Conservation (phyloP, 2,797 vertebrate species). For the Crenichthys baileyi region DNA sequence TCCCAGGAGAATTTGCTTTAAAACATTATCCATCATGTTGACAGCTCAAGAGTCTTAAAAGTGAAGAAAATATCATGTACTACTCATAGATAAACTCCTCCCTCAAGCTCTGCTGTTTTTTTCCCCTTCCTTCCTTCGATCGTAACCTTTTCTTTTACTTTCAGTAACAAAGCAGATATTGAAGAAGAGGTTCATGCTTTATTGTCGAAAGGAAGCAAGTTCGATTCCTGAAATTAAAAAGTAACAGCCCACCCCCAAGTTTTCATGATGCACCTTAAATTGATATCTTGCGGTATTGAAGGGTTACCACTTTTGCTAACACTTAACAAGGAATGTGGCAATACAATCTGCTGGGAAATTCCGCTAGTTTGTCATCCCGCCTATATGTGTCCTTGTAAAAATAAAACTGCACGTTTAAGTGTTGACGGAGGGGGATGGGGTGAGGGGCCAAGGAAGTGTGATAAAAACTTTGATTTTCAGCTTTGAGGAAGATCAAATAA, state of each 20-base stretch:
- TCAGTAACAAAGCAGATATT: conserved; percentile 38
- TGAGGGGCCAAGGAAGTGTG: conserved; percentile 9
- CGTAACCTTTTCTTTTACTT: conserved; percentile 38
- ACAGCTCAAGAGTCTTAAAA: conserved; percentile 73
- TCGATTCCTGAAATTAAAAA: conserved; percentile 19
- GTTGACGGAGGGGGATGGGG: conserved; percentile 42
- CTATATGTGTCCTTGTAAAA: conserved; percentile 76
- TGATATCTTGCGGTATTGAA: conserved; percentile 52
- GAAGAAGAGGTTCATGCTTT: conserved; percentile 9
- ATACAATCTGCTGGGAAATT: conserved; percentile 47
- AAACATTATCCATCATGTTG: conserved; percentile 77
- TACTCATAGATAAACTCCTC: conserved; percentile 66
- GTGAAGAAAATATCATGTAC: conserved; percentile 73
- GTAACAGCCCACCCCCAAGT: not conserved
- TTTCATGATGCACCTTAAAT: conserved; percentile 56
- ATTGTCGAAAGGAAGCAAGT: conserved; percentile 11
- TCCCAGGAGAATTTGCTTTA: conserved; percentile 71
- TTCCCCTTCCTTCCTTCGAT: conserved; percentile 18
- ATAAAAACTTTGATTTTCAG: conserved; percentile 19
- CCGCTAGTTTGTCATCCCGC: conserved; percentile 59
- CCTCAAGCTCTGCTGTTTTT: conserved; percentile 42
- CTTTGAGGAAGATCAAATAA: conserved; percentile 13
- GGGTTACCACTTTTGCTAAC: conserved; percentile 48
- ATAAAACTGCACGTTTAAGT: conserved; percentile 62
- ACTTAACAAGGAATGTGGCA: conserved; percentile 41